Conservation (phyloP, 2,797 vertebrate species). For the Tadarida brasiliensis region DNA sequence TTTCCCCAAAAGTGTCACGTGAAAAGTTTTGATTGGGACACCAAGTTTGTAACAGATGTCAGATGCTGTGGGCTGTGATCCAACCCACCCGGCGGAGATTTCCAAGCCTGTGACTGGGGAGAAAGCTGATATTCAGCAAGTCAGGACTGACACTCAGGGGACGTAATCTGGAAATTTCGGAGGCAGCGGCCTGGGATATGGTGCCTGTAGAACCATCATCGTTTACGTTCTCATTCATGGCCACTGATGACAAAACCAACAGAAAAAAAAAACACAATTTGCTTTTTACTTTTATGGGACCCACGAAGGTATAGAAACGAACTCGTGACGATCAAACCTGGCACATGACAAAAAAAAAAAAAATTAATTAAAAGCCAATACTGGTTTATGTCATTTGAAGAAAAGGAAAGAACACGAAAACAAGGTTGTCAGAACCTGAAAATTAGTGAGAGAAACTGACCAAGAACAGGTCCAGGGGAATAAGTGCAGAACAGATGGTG, state of each 20-base stretch:
- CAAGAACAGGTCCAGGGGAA: constrained; percentile 33
- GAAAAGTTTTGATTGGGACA: neutral
- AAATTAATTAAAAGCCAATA: neutral
- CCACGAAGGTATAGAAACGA: constrained; percentile 25
- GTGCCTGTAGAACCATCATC: neutral
- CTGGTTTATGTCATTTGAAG: constrained; percentile 38
- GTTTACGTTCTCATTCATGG: constrained; percentile 17
- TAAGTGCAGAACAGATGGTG: constrained; percentile 58
- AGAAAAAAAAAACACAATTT: neutral
- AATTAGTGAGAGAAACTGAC: constrained; percentile 28
- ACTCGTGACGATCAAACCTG: constrained; percentile 6
- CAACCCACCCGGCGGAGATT: neutral
- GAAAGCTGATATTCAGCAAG: neutral
- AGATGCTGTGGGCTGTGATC: neutral
- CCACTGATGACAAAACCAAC: neutral
- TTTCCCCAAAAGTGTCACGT: neutral
- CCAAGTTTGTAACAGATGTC: neutral
- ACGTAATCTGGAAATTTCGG: neutral
- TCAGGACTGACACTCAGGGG: neutral
- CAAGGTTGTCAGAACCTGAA: constrained; percentile 60
- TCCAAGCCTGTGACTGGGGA: neutral
- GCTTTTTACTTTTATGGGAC: neutral
- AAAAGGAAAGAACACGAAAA: constrained; percentile 56
- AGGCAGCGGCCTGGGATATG: neutral
- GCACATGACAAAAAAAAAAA: neutral